phyloP scores from a whole-genome alignment of 2,888 invertebrate genomes.

The Aquatica leii region DNA sequence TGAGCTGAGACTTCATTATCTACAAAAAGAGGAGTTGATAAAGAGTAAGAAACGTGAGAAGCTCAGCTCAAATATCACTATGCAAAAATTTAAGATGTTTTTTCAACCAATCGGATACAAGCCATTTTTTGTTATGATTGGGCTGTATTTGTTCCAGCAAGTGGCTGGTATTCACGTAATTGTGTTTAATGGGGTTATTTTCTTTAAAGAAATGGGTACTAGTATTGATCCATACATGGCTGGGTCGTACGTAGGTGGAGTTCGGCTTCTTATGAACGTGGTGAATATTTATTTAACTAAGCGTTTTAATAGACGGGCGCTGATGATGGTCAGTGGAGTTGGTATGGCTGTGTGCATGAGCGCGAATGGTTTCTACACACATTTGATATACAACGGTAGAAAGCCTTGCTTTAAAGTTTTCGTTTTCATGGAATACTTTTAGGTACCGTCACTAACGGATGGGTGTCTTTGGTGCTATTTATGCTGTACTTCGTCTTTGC shows the following conservation, averaged over 20 bases:
- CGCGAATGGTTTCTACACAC: constrained; percentile 65
- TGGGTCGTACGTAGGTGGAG: constrained; percentile 60
- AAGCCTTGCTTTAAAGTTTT: constrained; percentile 14
- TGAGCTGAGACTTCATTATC: constrained; percentile 62
- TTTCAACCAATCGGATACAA: constrained; percentile 68
- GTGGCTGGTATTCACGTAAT: constrained; percentile 70
- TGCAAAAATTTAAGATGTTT: constrained; percentile 59
- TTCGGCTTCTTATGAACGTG: constrained; percentile 65
- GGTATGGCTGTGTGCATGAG: constrained; percentile 66
- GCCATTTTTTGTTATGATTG: constrained; percentile 65
- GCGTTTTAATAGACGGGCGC: constrained; percentile 62
- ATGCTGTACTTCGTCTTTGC: constrained; percentile 67
- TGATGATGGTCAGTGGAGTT: constrained; percentile 63
- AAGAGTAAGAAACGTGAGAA: constrained; percentile 57
- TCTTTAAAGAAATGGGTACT: constrained; percentile 58
- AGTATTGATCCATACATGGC: constrained; percentile 53
- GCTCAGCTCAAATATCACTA: constrained; percentile 52
- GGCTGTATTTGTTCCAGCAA: constrained; percentile 68
- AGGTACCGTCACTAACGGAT: constrained; percentile 53
- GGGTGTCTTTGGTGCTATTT: constrained; percentile 64
- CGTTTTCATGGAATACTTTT: background rate
- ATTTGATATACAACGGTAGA: constrained; percentile 65
- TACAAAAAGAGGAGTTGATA: constrained; percentile 65
- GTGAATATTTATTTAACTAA: constrained; percentile 64
- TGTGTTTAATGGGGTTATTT: constrained; percentile 68